phyloP scores from a whole-genome alignment of 2,888 invertebrate genomes.

The Cacoxenus indagator region DNA sequence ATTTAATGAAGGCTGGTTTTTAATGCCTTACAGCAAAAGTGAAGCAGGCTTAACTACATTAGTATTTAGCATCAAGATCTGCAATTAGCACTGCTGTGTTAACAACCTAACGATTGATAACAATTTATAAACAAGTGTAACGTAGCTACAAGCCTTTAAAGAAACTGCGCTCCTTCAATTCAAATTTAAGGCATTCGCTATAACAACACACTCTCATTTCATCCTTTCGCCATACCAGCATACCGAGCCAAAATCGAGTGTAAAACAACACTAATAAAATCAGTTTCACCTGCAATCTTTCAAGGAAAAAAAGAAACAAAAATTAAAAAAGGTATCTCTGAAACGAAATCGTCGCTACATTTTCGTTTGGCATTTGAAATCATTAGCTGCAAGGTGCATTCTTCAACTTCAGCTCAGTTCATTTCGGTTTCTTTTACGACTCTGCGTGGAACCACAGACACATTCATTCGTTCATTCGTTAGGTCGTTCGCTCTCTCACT shows the following conservation, averaged over 20 bases:
- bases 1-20: background rate
- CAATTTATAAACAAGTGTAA: background rate
- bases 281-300: slow-evolving; percentile 69
- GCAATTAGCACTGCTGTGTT: background rate
- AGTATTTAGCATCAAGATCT: background rate
- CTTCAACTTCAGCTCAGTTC: slow-evolving; percentile 28
- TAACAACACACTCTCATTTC: background rate
- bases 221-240: background rate
- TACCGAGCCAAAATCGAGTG: slow-evolving; percentile 12
- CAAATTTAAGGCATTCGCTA: background rate
- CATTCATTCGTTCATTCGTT: background rate
- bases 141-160: background rate
- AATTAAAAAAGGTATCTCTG: slow-evolving; percentile 48
- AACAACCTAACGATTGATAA: slow-evolving; percentile 16
- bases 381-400: slow-evolving; percentile 68
- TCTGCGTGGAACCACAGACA: slow-evolving; percentile 18
- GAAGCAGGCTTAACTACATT: background rate
- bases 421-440: background rate
- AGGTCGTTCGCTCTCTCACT: too few relatives aligned
- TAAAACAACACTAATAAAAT: slow-evolving; percentile 47
- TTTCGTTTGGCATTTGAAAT: slow-evolving; percentile 68
- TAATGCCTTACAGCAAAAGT: background rate
- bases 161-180: background rate
- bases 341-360: slow-evolving; percentile 11
- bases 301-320: slow-evolving; percentile 30